These are phyloP conservation scores for Uloborus plumipes DNA, from an alignment of 2,888 invertebrate species.

Conservation along the genomic window DNA sequence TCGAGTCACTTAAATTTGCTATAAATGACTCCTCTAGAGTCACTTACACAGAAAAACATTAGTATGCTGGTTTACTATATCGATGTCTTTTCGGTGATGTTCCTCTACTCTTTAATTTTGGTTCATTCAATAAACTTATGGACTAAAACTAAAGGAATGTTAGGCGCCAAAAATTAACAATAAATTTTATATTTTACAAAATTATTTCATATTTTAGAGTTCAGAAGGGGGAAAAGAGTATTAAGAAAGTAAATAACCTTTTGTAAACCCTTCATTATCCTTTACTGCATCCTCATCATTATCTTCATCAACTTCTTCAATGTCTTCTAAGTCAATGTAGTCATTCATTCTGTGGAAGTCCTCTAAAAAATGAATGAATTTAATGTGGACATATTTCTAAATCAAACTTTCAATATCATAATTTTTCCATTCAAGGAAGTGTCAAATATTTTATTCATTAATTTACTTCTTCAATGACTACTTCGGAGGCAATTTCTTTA, in stretches of 20 bases:
- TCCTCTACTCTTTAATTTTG: too few species aligned
- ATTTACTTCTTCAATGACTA: not conserved
- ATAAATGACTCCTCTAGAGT: too few species aligned
- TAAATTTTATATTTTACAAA: too few species aligned
- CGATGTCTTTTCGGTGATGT: too few species aligned
- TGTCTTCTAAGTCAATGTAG: conserved; percentile 71
- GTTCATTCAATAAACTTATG: too few species aligned
- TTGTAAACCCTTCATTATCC: conserved; percentile 62
- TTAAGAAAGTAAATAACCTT: conserved; percentile 25
- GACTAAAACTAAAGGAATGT: too few species aligned
- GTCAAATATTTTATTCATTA: not conserved
- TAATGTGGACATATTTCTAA: conserved; percentile 15
- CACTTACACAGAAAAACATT: too few species aligned
- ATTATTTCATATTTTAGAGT: too few species aligned
- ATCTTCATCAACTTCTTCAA: conserved; percentile 71
- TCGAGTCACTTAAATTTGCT: too few species aligned
- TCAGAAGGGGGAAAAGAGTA: not conserved
- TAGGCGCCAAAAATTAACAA: too few species aligned
- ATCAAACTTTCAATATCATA: not conserved
- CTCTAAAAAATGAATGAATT: conserved; percentile 60
- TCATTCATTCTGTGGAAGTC: conserved; percentile 69
- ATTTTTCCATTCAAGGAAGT: not conserved
- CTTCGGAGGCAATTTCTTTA: not conserved
- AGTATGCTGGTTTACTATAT: too few species aligned
- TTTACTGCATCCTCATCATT: conserved; percentile 67